Base-by-base conservation (phyloP, 2,888 invertebrate species). In the Drosophila cyrtoloma region DNA sequence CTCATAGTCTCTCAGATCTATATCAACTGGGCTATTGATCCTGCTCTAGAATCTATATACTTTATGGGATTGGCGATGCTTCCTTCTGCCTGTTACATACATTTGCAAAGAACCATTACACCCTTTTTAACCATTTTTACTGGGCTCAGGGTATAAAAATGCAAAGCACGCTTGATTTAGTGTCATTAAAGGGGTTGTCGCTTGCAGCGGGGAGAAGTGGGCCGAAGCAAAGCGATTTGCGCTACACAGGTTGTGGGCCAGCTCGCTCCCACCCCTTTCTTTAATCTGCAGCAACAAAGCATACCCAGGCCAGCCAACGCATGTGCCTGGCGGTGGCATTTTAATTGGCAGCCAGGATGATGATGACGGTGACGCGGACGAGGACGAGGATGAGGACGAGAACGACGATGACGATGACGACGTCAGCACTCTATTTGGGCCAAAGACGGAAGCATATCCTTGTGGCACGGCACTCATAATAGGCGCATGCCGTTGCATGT, bases 141-240 rank as follows among this genome's bases (percentile, higher is more conserved):
- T 47, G 26, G 22, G 47, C 2, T 47, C 26, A 16, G 47, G 16
- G 47, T 47, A 47, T 47, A 47, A 87, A 86, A 86, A 85, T 84
- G 82, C 87, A 86, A 80, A 87, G 81, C 76, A 84, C 88, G 90
- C 89, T 88, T 90, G 90, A 90, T 90, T 90, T 90, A 84, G 86
- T 82, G 79, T 88, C 84, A 86, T 90, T 89, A 89, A 89, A 86
- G 73, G 67, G 81, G 79, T 77, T 66, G 77, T 76, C 65, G 76
- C 77, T 75, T 67, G 63, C 68, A 75, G 26, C 4, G 19, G 6
- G 28, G 26, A 2, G 16, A 19, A 56, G 19, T 37, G 37, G 19
- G 19, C 12, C 19, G 75, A 39, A 53, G 71, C 39, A 42, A 55
- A 55, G 67, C 63, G 75, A 72, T 75, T 72, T 66, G 75, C 55